Percentiles rank a stretch among this genome's conserved stretches.
Evolutionary conservation across 2,113 vertebrate genomes (phyloP).

Genomic region (Stomatorhinus ivindoensis): DNA sequence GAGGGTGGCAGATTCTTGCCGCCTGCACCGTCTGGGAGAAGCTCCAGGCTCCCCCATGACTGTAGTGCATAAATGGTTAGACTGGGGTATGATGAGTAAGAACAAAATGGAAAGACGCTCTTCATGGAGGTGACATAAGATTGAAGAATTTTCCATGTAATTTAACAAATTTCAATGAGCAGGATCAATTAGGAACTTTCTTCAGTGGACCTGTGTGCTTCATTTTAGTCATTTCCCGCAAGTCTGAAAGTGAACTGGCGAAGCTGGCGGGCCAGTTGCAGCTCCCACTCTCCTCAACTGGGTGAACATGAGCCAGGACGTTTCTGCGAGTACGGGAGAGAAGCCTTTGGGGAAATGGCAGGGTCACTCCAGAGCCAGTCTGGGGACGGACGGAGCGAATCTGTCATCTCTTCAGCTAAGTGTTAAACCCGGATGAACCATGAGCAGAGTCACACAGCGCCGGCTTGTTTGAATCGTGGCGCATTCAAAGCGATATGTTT

Average conservation of each 20-base stretch:
- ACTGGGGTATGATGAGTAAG: neutral
- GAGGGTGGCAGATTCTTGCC: neutral
- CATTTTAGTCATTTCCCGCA: neutral
- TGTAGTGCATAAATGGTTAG: neutral
- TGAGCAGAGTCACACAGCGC: neutral
- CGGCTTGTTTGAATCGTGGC: neutral
- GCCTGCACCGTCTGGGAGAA: neutral
- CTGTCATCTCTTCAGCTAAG: neutral
- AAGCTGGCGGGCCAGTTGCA: neutral
- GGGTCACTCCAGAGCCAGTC: neutral
- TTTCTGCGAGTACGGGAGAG: neutral
- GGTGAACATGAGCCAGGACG: neutral
- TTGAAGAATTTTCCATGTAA: neutral
- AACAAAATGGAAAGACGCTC: neutral
- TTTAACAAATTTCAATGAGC: neutral
- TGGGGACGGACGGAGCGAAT: neutral
- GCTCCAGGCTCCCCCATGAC: neutral
- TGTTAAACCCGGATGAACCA: neutral
- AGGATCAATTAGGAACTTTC: neutral
- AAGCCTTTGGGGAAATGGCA: neutral
- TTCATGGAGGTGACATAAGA: neutral
- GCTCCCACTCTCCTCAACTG: neutral
- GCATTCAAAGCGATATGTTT: neutral
- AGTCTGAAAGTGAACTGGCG: neutral
- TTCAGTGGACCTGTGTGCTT: neutral